A percentile compares a stretch with the other conserved stretches of the same genome.
Conservation (phyloP, 2,888 invertebrate genomes). For the Syritta pipiens region DNA sequence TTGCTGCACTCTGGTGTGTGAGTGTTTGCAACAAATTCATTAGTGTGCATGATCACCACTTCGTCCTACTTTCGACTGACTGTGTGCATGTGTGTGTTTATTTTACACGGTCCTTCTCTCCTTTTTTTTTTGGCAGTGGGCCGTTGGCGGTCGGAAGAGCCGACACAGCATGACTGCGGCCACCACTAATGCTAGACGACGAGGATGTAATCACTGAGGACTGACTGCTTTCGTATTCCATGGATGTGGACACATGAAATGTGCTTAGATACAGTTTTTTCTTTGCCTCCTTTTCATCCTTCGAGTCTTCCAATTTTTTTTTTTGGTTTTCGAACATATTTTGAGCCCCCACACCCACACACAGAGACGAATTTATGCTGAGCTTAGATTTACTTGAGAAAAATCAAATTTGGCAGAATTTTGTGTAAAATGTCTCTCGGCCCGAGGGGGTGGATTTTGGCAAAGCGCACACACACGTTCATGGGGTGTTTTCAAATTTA, state of each 20-base stretch:
- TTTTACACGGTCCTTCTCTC: background rate
- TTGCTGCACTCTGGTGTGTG: conserved; percentile 5
- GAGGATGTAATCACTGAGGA: conserved; percentile 58
- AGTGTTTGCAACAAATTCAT: conserved; percentile 58
- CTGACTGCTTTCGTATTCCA: conserved; percentile 64
- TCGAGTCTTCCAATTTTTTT: background rate
- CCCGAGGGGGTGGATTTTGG: conserved; percentile 28
- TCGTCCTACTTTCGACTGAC: conserved; percentile 32
- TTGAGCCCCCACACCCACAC: conserved; percentile 10
- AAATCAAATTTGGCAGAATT: conserved; percentile 62
- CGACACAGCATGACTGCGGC: conserved; percentile 63
- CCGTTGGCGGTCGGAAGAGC: conserved; percentile 11
- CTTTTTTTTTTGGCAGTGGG: conserved; percentile 4
- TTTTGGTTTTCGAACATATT: conserved; percentile 60
- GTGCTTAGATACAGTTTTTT: conserved; percentile 61
- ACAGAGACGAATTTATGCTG: conserved; percentile 50
- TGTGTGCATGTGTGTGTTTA: background rate
- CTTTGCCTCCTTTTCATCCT: conserved; percentile 2
- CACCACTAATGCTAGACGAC: conserved; percentile 54
- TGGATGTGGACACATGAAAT: conserved; percentile 62
- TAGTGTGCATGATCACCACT: conserved; percentile 63
- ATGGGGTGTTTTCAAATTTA: conserved; percentile 62
- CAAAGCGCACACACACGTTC: no score
- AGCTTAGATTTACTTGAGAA: conserved; percentile 66
- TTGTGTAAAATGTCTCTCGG: conserved; percentile 50